A percentile compares a stretch with the other conserved stretches of the same genome.
These are phyloP conservation scores for Coccyzus lansbergi DNA, from an alignment of 2,797 vertebrate genomes.

Conservation along the genomic window DNA sequence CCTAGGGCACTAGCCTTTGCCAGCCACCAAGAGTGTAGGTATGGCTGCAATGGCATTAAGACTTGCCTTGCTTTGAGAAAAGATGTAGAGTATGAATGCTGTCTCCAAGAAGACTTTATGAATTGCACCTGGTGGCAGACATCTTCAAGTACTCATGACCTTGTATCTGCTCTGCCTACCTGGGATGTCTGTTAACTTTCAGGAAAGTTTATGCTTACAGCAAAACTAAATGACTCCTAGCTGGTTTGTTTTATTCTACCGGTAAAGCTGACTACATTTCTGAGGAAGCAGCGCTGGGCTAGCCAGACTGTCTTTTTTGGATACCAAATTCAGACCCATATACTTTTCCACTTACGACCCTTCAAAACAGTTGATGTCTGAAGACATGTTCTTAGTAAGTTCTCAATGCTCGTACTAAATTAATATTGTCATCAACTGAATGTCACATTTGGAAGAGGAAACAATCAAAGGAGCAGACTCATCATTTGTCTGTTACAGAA, in stretches of 20 bases:
- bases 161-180: background rate
- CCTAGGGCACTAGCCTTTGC: background rate
- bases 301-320: background rate
- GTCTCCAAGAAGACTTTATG: background rate
- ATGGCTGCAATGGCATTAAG: background rate
- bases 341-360: background rate
- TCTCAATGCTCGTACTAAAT: background rate
- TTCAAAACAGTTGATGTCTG: background rate
- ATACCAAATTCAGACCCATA: background rate
- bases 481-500: background rate
- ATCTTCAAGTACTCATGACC: background rate
- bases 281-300: background rate
- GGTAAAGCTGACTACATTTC: background rate
- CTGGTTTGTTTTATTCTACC: background rate
- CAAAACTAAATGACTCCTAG: background rate
- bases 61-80: background rate
- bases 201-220: background rate
- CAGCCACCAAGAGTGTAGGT: background rate
- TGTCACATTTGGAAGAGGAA: background rate
- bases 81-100: background rate
- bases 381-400: background rate
- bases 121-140: background rate
- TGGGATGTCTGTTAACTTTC: background rate
- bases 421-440: background rate
- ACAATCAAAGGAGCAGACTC: background rate